A percentile compares a stretch with the other conserved stretches of the same genome.
phyloP scores from a whole-genome alignment of 2,113 vertebrate species.

The Acrocephalus arundinaceus region DNA sequence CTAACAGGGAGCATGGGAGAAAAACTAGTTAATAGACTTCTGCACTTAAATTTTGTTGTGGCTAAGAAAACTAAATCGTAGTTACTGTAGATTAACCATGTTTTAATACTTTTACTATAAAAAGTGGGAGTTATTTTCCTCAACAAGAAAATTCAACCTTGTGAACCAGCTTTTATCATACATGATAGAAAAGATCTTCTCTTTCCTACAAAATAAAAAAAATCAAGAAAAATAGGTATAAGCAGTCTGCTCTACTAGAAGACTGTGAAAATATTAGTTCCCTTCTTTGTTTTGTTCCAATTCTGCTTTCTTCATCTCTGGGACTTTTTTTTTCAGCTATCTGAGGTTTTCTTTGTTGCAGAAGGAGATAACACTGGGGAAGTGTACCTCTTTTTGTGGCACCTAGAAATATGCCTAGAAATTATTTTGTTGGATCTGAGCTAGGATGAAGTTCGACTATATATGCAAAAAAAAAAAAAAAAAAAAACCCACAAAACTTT shows the following conservation, averaged over 20 bases:
- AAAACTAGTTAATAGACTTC: neutral
- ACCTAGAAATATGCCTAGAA: neutral
- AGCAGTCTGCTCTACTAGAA: neutral
- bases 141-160: neutral
- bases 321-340: neutral
- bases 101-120: neutral
- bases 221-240: neutral
- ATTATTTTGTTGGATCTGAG: neutral
- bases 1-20: neutral
- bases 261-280: neutral
- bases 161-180: neutral
- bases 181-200: neutral
- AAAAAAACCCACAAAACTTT: neutral
- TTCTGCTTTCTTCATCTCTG: neutral
- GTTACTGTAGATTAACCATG: neutral
- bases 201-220: neutral
- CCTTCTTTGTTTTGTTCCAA: neutral
- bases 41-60: neutral
- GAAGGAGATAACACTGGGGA: neutral
- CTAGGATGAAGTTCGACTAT: neutral
- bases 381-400: neutral
- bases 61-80: neutral
- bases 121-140: neutral
- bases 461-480: neutral
- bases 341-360: neutral